phyloP scores from a whole-genome alignment of 2,888 invertebrate genomes.

The Drosophila atripex region DNA sequence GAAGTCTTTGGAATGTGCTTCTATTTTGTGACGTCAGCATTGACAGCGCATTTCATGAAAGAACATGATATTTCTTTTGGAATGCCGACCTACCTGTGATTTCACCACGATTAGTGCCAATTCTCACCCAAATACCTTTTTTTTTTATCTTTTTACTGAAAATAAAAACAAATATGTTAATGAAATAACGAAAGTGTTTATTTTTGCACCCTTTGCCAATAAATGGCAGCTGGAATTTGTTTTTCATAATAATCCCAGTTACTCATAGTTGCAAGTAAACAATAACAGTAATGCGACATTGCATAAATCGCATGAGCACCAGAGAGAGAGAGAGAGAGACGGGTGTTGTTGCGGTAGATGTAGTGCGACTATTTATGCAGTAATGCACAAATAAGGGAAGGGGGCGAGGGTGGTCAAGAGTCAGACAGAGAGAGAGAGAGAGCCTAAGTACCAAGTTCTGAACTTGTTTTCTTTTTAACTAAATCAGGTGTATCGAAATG shows the following conservation, averaged over 20 bases:
- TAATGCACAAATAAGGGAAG: conserved; percentile 16
- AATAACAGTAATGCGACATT: conserved; percentile 45
- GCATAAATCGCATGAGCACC: conserved; percentile 47
- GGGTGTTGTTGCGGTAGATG: not conserved
- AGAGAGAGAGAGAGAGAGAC: not conserved
- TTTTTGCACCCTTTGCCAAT: conserved; percentile 22
- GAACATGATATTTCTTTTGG: not conserved
- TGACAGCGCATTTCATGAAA: not conserved
- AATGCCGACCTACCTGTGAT: conserved; percentile 1
- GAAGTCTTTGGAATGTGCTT: not conserved
- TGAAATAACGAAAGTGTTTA: conserved; percentile 44
- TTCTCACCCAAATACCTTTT: conserved; percentile 24
- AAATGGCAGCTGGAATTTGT: conserved; percentile 19
- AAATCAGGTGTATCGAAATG: conserved; percentile 6
- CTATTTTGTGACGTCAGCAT: conserved; percentile 39
- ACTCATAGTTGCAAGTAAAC: conserved; percentile 39
- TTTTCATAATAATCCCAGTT: conserved; percentile 40
- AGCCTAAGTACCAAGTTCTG: conserved; percentile 9
- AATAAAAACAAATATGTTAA: conserved; percentile 14
- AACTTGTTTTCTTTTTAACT: conserved; percentile 5
- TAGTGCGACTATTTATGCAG: conserved; percentile 20
- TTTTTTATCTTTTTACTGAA: too few relatives aligned
- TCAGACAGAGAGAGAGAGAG: conserved; percentile 14
- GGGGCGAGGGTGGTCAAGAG: conserved; percentile 6
- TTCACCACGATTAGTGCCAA: conserved; percentile 33